These are phyloP conservation scores for Benitochromis conjunctus DNA, from an alignment of 2,113 vertebrate genomes.

Conservation along the genomic window DNA sequence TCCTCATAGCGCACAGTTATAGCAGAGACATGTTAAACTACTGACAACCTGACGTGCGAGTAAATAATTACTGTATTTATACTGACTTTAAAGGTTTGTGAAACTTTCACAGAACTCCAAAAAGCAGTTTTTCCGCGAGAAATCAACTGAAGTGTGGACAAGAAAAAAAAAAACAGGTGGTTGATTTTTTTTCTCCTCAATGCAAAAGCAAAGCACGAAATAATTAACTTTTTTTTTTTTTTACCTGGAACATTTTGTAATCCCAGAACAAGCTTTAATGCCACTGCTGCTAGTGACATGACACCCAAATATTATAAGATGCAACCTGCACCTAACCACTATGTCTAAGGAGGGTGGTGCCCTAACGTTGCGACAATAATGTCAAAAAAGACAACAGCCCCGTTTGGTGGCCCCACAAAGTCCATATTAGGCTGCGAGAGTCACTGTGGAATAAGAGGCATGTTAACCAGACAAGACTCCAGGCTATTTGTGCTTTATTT, in stretches of 20 bases:
- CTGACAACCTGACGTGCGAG: not conserved
- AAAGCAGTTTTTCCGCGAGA: not conserved
- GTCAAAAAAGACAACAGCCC: not conserved
- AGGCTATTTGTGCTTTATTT: not conserved
- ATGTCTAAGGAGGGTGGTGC: not conserved
- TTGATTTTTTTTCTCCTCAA: not conserved
- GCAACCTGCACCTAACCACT: fast-evolving
- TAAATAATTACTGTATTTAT: not conserved
- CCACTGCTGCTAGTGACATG: not conserved
- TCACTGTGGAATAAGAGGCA: fast-evolving
- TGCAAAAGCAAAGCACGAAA: not conserved
- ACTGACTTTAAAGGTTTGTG: not conserved
- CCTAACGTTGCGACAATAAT: not conserved
- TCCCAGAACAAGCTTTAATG: not conserved
- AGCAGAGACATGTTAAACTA: not conserved
- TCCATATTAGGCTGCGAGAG: not conserved
- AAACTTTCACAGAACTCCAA: not conserved
- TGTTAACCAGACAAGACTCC: not conserved
- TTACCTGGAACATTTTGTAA: not conserved
- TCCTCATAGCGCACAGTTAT: not conserved
- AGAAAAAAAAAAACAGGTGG: not conserved
- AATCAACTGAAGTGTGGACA: not conserved
- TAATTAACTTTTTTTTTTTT: fast-evolving
- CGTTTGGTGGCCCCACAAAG: not conserved
- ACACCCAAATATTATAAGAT: not conserved